phyloP scores from a whole-genome alignment of 2,113 vertebrate genomes.

The Nothobranchius kuhntae region DNA sequence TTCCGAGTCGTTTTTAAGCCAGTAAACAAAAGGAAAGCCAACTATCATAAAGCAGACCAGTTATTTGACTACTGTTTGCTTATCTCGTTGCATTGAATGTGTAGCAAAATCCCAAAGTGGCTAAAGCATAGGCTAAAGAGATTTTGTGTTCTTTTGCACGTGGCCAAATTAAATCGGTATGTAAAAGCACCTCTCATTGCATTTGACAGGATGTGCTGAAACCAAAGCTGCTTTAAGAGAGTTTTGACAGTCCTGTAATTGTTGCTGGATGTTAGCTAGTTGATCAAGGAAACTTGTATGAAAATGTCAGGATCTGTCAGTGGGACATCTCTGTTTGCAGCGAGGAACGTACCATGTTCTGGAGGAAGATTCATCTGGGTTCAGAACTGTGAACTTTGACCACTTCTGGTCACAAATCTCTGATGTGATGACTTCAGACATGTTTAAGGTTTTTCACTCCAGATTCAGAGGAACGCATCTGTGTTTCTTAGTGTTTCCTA shows the following conservation, averaged over 20 bases:
- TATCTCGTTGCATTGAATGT: neutral
- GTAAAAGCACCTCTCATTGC: no score
- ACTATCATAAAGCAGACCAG: neutral
- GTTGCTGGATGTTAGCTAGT: neutral
- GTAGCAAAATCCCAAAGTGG: neutral
- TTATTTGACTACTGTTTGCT: neutral
- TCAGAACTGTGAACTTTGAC: neutral
- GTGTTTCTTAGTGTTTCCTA: no score
- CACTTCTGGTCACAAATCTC: neutral
- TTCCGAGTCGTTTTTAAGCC: neutral
- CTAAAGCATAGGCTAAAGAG: neutral
- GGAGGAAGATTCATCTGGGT: neutral
- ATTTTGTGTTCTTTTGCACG: no score
- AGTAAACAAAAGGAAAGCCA: neutral
- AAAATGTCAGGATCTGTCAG: neutral
- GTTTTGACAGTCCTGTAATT: no score
- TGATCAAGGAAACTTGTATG: neutral
- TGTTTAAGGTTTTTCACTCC: neutral
- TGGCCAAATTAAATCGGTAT: fast-evolving
- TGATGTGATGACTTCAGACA: neutral
- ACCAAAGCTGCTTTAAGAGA: neutral
- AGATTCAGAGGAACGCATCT: neutral
- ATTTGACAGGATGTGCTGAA: neutral
- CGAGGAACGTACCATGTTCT: neutral
- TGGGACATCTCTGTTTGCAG: neutral